phyloP scores from a whole-genome alignment of 2,888 invertebrate genomes.

The Polymixis lichenea region DNA sequence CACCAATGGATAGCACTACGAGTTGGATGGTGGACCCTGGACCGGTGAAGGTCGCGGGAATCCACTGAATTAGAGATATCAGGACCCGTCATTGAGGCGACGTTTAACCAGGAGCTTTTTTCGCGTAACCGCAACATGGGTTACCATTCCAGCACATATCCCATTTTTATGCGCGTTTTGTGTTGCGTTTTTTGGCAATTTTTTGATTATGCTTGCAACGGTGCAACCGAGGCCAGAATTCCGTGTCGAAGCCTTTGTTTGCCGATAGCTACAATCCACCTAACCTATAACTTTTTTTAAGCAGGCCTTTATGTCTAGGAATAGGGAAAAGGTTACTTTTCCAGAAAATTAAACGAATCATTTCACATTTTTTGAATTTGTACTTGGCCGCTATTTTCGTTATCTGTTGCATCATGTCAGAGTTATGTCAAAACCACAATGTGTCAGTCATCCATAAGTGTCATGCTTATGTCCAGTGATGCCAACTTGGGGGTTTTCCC shows the following conservation, averaged over 20 bases:
- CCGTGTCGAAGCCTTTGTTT: neutral
- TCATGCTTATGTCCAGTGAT: slow-evolving; percentile 3
- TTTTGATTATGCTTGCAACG: neutral
- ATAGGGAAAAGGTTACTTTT: neutral
- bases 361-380: neutral
- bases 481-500: no score
- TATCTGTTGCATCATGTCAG: slow-evolving; percentile 17
- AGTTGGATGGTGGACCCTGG: neutral
- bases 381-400: neutral
- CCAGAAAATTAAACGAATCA: neutral
- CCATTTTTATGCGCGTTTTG: neutral
- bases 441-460: neutral
- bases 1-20: neutral
- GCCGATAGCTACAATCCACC: no score
- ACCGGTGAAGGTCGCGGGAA: neutral
- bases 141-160: neutral
- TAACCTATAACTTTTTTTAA: neutral
- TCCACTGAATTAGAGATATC: neutral
- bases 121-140: neutral
- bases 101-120: neutral
- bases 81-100: neutral
- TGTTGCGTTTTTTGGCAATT: no score
- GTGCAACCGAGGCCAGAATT: neutral
- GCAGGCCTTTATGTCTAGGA: neutral
- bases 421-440: slow-evolving; percentile 21